Conservation (phyloP, 2,797 vertebrate species). For the Manis pentadactyla region DNA sequence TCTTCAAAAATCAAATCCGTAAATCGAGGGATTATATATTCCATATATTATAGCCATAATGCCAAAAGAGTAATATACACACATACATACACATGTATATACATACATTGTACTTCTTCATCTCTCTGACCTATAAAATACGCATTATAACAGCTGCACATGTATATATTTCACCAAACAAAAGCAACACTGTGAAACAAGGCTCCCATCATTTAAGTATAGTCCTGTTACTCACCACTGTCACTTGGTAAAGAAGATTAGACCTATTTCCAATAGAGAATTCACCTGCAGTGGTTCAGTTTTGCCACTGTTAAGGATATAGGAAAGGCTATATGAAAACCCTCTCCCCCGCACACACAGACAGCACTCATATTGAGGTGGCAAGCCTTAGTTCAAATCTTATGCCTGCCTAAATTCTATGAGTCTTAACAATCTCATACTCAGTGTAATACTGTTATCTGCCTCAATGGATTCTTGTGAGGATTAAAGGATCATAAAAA, state of each 20-base stretch:
- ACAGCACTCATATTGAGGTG: neutral
- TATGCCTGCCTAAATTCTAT: neutral
- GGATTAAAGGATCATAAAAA: neutral
- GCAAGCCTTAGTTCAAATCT: neutral
- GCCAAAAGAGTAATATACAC: neutral
- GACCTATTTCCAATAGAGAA: constrained; percentile 1
- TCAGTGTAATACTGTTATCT: neutral
- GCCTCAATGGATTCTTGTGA: neutral
- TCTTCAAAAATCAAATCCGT: constrained; percentile 58
- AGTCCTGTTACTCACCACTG: neutral
- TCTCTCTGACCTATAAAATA: neutral
- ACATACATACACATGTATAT: neutral
- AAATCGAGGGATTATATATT: constrained; percentile 16
- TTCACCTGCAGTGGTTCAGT: neutral
- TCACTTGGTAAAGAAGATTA: neutral
- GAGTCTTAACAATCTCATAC: neutral
- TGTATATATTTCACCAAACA: constrained; percentile 18
- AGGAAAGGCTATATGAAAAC: neutral
- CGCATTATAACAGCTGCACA: neutral
- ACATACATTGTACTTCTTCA: neutral
- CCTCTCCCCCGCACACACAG: neutral
- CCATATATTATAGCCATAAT: neutral
- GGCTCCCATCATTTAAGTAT: neutral
- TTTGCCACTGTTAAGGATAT: neutral
- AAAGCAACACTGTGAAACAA: neutral